Base-by-base conservation (phyloP, 2,888 invertebrate genomes). In the Unio delphinus region DNA sequence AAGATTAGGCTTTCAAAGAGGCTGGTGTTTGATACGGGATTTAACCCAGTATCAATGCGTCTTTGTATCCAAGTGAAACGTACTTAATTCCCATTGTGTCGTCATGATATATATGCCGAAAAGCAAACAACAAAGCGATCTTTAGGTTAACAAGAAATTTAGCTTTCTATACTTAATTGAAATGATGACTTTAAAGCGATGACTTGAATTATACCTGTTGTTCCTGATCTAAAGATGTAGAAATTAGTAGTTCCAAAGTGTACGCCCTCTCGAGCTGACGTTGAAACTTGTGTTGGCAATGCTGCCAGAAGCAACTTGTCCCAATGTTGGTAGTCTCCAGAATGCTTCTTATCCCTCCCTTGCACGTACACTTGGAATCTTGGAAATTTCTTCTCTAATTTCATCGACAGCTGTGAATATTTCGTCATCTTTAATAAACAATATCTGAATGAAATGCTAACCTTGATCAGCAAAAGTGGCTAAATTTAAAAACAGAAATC, bases 221-320 rank as follows among this genome's bases (percentile, higher is more conserved):
- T 88, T 57, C 88, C 88, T 60, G 98, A 98, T 0, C 99, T 99
- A 90, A 97, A 99, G 87, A 99, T 98, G 87, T 98, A 99, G 61
- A 97, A 92, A 66, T 98, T 90, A 3, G 88, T 83, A 61, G 86
- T 88, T 3, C 68, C 65, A 6, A 70, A 1, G 8, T 72, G 70
- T 28, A 85, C 56, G 1, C 56, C 73, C 45, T 67, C 64, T 63
- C 86, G 68, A 15, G 76, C 65, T 30, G 63, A 70, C 59, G 68
- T 71, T 61, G 74, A 73, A 23, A 34, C 34, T 7, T 34, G 73
- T 34, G 73, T 73, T 26, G 77, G 79, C 0, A 78, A 63, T 1
- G 85, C 68, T 18, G 28, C 26, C 11, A 69, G 26, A 79, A 86
- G 79, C 20, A 84, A 67, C 20, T 76, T 70, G 60, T 85, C 84